phyloP scores from a whole-genome alignment of 2,888 invertebrate species.

The Rhorus exstirpatorius region DNA sequence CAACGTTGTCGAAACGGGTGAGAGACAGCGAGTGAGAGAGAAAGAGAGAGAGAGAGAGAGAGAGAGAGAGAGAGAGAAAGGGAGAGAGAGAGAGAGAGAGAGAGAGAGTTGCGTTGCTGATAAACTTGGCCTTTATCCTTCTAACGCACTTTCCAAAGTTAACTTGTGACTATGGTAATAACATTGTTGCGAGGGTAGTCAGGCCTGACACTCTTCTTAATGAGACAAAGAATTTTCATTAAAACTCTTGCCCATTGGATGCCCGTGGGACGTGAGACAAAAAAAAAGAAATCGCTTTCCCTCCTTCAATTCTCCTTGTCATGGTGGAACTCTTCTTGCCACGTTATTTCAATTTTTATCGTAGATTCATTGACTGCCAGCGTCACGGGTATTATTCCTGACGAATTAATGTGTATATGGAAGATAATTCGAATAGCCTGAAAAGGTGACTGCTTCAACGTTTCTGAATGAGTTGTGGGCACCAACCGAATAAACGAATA shows the following conservation, averaged over 20 bases:
- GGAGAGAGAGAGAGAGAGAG: conserved; percentile 10
- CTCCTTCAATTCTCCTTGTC: not conserved
- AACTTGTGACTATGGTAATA: conserved; percentile 64
- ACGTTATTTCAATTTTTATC: not conserved
- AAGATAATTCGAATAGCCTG: not conserved
- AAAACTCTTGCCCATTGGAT: conserved; percentile 49
- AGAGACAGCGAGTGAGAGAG: too few relatives aligned
- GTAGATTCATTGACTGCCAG: not conserved
- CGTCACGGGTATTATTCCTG: not conserved
- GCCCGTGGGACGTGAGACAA: conserved; percentile 10
- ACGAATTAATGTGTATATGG: not conserved
- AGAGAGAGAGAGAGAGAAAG: not conserved
- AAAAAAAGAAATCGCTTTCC: too few relatives aligned
- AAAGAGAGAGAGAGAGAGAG: not conserved
- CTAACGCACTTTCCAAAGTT: conserved; percentile 58
- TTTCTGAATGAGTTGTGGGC: not conserved
- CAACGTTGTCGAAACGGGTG: conserved; percentile 31
- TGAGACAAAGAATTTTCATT: conserved; percentile 63
- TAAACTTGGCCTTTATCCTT: conserved; percentile 59
- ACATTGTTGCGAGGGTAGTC: conserved; percentile 58
- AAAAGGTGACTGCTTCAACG: not conserved
- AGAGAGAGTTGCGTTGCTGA: conserved; percentile 33
- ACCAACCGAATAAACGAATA: not conserved
- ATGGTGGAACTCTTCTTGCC: not conserved
- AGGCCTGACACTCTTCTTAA: conserved; percentile 46